A percentile compares a stretch with the other conserved stretches of the same genome.
phyloP scores from a whole-genome alignment of 2,113 vertebrate species.

The Formicarius rufipectus region DNA sequence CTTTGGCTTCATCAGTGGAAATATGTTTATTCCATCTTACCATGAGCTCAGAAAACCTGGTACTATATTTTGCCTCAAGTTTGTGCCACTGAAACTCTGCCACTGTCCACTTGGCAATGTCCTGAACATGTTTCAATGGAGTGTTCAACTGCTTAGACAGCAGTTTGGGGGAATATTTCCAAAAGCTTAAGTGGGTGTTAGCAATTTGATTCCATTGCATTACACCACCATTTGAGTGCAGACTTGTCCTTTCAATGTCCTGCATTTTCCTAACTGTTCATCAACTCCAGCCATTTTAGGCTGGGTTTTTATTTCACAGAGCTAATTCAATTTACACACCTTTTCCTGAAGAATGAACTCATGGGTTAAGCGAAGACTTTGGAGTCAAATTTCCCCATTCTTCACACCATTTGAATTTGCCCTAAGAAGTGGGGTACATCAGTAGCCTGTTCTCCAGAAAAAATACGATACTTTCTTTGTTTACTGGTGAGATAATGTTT shows the following conservation, averaged over 20 bases:
- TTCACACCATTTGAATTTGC: not conserved
- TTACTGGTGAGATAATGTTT: not conserved
- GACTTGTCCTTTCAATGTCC: not conserved
- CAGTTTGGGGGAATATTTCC: not conserved
- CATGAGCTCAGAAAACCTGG: not conserved
- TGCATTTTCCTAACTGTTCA: not conserved
- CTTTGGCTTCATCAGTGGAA: not conserved
- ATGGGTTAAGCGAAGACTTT: rapidly evolving
- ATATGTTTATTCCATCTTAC: not conserved
- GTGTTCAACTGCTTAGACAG: not conserved
- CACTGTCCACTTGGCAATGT: not conserved
- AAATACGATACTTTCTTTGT: not conserved
- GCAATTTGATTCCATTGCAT: not conserved
- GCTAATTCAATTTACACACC: rapidly evolving
- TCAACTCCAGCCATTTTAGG: not conserved
- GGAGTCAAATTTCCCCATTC: not conserved
- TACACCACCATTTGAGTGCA: not conserved
- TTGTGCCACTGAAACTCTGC: not conserved
- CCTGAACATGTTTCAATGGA: not conserved
- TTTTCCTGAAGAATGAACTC: not conserved
- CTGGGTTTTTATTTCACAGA: not conserved
- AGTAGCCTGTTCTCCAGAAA: not conserved
- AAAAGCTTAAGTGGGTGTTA: not conserved
- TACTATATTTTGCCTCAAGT: not conserved
- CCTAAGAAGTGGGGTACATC: rapidly evolving